These are phyloP conservation scores for Apoda limacodes DNA, from an alignment of 2,888 invertebrate genomes.

Conservation along the genomic window DNA sequence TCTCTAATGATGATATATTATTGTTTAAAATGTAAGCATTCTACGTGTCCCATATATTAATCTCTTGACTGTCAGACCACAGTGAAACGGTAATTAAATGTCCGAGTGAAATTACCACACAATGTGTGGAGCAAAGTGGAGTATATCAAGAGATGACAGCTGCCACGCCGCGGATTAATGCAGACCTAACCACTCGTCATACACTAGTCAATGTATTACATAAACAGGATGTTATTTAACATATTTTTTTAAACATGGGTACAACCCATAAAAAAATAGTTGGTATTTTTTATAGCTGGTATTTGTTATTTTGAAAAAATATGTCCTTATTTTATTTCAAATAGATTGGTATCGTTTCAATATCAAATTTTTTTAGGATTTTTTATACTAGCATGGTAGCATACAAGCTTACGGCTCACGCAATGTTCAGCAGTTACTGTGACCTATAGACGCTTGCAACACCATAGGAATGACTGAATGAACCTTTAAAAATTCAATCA, in stretches of 20 bases:
- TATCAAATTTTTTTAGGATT: conserved; percentile 4
- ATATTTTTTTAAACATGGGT: conserved; percentile 4
- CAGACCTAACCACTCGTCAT: conserved; percentile 43
- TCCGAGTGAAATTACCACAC: conserved; percentile 59
- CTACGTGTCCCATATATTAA: conserved; percentile 63
- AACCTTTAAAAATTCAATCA: too few species aligned
- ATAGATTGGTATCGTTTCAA: not conserved
- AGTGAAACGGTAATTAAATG: conserved; percentile 61
- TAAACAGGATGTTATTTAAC: conserved; percentile 26
- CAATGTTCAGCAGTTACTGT: too few species aligned
- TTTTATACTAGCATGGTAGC: conserved; percentile 3
- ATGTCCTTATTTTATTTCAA: not conserved
- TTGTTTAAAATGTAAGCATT: conserved; percentile 46
- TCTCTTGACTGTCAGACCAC: conserved; percentile 50
- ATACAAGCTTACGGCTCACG: too few species aligned
- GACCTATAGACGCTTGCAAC: too few species aligned
- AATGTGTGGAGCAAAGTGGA: conserved; percentile 57
- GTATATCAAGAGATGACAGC: conserved; percentile 62
- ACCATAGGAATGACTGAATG: too few species aligned
- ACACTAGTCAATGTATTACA: conserved; percentile 29
- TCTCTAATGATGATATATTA: conserved; percentile 23
- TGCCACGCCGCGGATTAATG: conserved; percentile 29
- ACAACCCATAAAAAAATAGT: too few species aligned
- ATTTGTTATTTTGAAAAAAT: too few species aligned
- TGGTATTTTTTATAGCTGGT: too few species aligned